Evolutionary conservation across 2,113 vertebrate species (phyloP), one percentile per base, ranked within the genome.

Genomic region (Poeciliopsis occidentalis): DNA sequence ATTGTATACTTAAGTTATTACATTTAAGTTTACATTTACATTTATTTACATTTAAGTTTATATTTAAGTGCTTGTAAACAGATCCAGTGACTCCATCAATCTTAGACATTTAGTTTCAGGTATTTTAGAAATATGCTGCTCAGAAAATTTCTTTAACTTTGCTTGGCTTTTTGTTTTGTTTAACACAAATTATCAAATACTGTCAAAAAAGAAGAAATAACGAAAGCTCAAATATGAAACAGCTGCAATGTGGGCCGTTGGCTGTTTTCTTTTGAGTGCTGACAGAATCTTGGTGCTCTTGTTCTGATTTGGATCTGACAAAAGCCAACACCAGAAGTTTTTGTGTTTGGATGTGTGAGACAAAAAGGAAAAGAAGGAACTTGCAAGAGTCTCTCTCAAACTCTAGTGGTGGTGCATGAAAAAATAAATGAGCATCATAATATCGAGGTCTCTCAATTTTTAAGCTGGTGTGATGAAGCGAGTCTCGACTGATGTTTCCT

Each of bases 401-500:
- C 86, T 73, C 84, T 64, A 39, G 80, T 71, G 82, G 79, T 79
- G 86, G 81, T 80, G 83, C 85, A 90, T 91, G 78, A 92, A 89
- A 89, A 91, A 92, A 80, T 88, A 89, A 90, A 91, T 89, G 89
- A 89, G 91, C 86, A 90, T 92, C 89, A 88, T 90, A 91, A 94
- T 93, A 91, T 89, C 3, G 81, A 68, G 81, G 73, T 65, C 69
- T 83, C 89, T 94, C 90, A 92, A 94, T 94, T 93, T 94, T 94
- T 94, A 88, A 94, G 85, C 75, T 89, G 92, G 92, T 37, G 90
- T 94, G 93, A 95, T 94, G 91, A 94, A 94, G 89, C 86, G 92
- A 90, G 85, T 85, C 92, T 92, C 67, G 88, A 93, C 91, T 93
- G 94, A 95, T 95, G 94, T 94, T 95, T 93, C 87, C 93, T 91